These are phyloP conservation scores for Ara ararauna DNA, from an alignment of 2,797 vertebrate genomes.

Conservation along the genomic window DNA sequence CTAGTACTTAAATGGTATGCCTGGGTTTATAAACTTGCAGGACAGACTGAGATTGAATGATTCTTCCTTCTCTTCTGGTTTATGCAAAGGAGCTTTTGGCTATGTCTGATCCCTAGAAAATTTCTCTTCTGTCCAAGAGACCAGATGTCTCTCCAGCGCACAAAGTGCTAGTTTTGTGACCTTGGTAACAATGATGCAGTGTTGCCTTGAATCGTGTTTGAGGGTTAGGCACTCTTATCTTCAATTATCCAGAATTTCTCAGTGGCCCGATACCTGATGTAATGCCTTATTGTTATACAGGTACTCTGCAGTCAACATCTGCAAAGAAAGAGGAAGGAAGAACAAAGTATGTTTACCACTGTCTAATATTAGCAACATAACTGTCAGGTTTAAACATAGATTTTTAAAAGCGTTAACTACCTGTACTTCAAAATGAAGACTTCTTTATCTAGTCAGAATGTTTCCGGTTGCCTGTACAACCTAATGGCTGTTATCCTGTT, in stretches of 20 bases:
- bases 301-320: background rate
- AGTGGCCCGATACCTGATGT: background rate
- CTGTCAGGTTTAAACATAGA: background rate
- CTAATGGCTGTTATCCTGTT: background rate
- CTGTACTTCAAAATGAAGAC: background rate
- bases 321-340: background rate
- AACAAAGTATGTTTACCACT: background rate
- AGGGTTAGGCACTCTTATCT: background rate
- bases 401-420: background rate
- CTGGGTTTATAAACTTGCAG: background rate
- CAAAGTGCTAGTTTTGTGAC: background rate
- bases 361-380: background rate
- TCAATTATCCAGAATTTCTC: background rate
- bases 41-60: background rate
- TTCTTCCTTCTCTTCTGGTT: background rate
- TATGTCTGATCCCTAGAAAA: background rate
- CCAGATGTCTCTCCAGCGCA: background rate
- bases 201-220: background rate
- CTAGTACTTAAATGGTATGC: background rate
- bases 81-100: background rate
- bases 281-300: background rate
- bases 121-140: background rate
- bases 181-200: rapidly evolving
- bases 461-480: background rate
- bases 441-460: background rate